Evolutionary conservation across 2,113 vertebrate genomes (phyloP).

Genomic region (Dissostichus mawsoni): DNA sequence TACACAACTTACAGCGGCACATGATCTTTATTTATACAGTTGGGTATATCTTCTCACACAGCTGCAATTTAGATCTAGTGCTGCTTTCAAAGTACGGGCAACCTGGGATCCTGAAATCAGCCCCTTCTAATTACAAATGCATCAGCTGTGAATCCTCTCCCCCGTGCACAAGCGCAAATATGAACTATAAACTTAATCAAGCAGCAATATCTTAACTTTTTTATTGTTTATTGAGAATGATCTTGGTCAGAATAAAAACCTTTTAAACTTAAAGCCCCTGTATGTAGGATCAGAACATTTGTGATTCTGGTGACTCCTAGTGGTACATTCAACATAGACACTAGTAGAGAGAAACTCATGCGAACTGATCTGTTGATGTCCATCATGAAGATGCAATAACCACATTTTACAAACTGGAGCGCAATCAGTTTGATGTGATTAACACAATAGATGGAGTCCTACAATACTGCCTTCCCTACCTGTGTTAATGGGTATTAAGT

Average conservation of each 20-base stretch:
- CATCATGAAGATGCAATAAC: background rate
- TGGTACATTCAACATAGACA: background rate
- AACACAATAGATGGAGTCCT: background rate
- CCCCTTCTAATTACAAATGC: conserved; percentile 30
- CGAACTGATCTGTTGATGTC: background rate
- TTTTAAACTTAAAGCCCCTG: background rate
- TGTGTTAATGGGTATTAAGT: conserved; percentile 5
- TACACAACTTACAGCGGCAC: conserved; percentile 76
- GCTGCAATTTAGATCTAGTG: conserved; percentile 67
- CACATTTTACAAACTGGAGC: background rate
- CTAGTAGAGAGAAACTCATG: background rate
- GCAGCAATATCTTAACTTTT: background rate
- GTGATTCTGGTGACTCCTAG: conserved; percentile 1
- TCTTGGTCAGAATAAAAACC: background rate
- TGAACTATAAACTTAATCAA: conserved; percentile 2
- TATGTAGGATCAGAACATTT: background rate
- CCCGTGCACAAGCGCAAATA: conserved; percentile 3
- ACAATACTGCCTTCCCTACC: background rate
- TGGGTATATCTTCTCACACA: conserved; percentile 69
- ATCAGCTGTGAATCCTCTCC: conserved; percentile 22
- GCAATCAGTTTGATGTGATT: background rate
- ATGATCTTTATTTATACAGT: conserved; percentile 82
- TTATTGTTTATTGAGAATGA: background rate
- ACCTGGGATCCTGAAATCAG: conserved; percentile 53
- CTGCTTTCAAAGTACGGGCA: conserved; percentile 58